A percentile compares a stretch with the other conserved stretches of the same genome.
These are phyloP conservation scores for Dunckerocampus dactyliophorus DNA, from an alignment of 2,113 vertebrate species.

Conservation along the genomic window DNA sequence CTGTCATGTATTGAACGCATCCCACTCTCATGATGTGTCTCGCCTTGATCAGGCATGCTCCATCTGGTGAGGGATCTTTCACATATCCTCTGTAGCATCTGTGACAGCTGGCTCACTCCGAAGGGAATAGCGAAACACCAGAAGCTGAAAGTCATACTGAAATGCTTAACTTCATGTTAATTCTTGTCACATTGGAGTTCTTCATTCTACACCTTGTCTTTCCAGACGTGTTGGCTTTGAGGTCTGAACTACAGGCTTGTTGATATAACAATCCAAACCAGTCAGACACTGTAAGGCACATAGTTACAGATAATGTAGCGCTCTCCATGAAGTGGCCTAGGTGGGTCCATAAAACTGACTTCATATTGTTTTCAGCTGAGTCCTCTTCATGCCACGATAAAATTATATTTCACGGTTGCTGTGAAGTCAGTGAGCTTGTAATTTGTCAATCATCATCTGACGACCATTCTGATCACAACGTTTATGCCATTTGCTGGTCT, in stretches of 20 bases:
- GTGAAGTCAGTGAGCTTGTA: background rate
- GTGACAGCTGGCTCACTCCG: conserved; percentile 1
- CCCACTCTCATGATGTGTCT: background rate
- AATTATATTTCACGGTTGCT: background rate
- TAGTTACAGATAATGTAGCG: background rate
- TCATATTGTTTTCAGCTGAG: background rate
- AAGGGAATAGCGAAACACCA: background rate
- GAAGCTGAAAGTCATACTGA: background rate
- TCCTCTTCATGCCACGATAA: background rate
- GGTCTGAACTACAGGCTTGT: background rate
- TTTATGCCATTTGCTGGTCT: background rate
- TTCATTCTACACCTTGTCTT: background rate
- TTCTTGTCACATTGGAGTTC: conserved; percentile 1
- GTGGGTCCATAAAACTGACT: background rate
- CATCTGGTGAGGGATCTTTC: background rate
- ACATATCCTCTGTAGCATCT: conserved; percentile 1
- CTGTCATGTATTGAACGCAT: background rate
- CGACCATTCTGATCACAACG: background rate
- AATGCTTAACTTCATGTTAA: background rate
- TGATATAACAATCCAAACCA: background rate
- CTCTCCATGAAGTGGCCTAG: background rate
- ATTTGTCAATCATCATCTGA: background rate
- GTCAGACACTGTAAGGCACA: background rate
- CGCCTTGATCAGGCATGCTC: background rate
- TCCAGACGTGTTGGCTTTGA: background rate